Base-by-base conservation (phyloP, 1,140 invertebrate genomes). In the Dendrolimus punctatus region DNA sequence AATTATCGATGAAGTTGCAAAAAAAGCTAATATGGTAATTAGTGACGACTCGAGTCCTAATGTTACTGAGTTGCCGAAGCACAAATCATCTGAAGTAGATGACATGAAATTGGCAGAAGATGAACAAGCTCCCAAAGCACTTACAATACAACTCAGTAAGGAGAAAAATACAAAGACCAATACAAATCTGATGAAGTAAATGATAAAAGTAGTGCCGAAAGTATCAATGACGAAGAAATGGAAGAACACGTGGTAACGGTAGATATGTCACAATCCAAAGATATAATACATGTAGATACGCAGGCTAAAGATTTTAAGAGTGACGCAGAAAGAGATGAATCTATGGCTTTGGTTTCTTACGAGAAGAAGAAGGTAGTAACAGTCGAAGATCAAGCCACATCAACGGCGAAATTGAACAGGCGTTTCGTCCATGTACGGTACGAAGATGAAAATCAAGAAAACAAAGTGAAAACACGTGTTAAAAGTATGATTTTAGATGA, bases 391-490 rank as follows among this genome's bases (percentile, higher is more conserved):
- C 38, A 6, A 6, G 37, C 42, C 4, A 8, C 50, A 2, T 51
- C 42, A 38, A 38, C 50, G 36, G 6, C 50, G 9, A 51, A 37
- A 51, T 8, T 8, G 5, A 56, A 46, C 51, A 47, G 44, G 40
- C 55, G 47, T 8, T 44, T 44, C 2, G 51, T 58, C 5, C 55
- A 42, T 40, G 55, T 66, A 2, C 57, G 53, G 39, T 66, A 66
- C 42, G 40, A 66, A 45, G 55, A 60, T 6, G 43, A 53, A 1
- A 51, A 44, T 10, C 36, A 38, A n/a, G 42, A 44, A 7, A 10
- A 6, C 8, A 23, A 6, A 9, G 36, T 7, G 36, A 44, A n/a
- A 36, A 45, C 37, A 48, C 46, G 38, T 8, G 6, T 37, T 48
- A 10, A 9, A n/a, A 45, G 43, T 10, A 10, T 9, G n/a, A 10